Evolutionary conservation across 2,888 invertebrate genomes (phyloP).

Genomic region (Drosophila mettleri): DNA sequence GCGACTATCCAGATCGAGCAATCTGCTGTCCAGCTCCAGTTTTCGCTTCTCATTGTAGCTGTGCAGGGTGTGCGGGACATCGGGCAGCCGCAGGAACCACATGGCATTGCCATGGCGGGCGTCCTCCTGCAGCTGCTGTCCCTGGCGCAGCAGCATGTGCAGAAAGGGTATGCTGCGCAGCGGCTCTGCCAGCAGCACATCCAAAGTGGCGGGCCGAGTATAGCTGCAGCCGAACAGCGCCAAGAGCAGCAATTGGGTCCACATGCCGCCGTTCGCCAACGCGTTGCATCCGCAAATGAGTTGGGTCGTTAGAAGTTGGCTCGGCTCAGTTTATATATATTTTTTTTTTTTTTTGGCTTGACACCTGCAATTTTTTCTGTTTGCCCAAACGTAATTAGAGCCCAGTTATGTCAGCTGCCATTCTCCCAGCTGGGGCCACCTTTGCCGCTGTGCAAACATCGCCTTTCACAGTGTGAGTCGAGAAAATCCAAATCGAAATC

Average conservation of each 20-base stretch:
- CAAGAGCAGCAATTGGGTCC: slow-evolving; percentile 11
- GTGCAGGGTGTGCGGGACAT: slow-evolving; percentile 38
- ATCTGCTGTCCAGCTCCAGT: slow-evolving; percentile 8
- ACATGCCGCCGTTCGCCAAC: slow-evolving; percentile 29
- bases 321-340: too few species aligned
- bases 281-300: slow-evolving; percentile 50
- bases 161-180: slow-evolving; percentile 51
- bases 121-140: slow-evolving; percentile 47
- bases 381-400: slow-evolving; percentile 68
- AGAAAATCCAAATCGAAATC: slow-evolving; percentile 21
- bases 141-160: slow-evolving; percentile 55
- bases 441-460: slow-evolving; percentile 52
- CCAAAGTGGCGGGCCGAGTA: slow-evolving; percentile 6
- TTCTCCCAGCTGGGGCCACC: slow-evolving; percentile 22
- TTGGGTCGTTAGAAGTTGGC: neutral
- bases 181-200: slow-evolving; percentile 41
- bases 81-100: slow-evolving; percentile 62
- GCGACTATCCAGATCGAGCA: slow-evolving; percentile 26
- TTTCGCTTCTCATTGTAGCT: slow-evolving; percentile 37
- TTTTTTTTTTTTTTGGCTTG: too few species aligned
- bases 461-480: neutral
- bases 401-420: slow-evolving; percentile 63
- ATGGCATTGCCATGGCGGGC: slow-evolving; percentile 55
- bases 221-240: neutral
- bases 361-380: slow-evolving; percentile 75